Percentiles rank a stretch among this genome's conserved stretches.
Evolutionary conservation across 2,888 invertebrate genomes (phyloP).

Genomic region (Caenorhabditis angaria): DNA sequence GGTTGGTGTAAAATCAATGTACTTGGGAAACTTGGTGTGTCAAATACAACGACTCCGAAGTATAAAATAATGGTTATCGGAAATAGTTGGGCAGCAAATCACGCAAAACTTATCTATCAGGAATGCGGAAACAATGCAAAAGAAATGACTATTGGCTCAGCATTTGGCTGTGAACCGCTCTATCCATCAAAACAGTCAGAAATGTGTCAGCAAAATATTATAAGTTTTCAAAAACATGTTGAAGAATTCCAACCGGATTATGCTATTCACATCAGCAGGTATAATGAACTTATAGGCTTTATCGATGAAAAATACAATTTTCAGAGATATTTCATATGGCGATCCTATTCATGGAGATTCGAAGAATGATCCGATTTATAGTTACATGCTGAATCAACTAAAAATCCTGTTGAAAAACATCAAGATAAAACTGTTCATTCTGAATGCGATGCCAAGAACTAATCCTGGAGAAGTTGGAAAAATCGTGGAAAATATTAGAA

Average conservation of each 20-base stretch:
- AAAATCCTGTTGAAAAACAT: background rate
- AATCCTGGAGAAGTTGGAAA: background rate
- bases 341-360: conserved; percentile 6
- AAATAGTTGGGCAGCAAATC: conserved; percentile 42
- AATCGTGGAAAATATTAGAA: conserved; percentile 18
- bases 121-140: conserved; percentile 23
- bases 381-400: conserved; percentile 11
- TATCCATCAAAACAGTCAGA: background rate
- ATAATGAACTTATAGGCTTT: no score
- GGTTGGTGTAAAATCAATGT: no score
- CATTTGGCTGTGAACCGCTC: background rate
- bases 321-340: conserved; percentile 21
- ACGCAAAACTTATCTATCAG: conserved; percentile 31
- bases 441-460: background rate
- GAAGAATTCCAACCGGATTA: conserved; percentile 22
- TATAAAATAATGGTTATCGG: conserved; percentile 33
- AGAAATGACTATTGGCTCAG: background rate
- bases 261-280: conserved; percentile 18
- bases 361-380: background rate
- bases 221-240: background rate
- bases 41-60: background rate
- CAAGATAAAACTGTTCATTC: background rate
- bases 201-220: background rate
- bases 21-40: background rate
- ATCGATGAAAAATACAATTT: no score